Evolutionary conservation across 2,888 invertebrate genomes (phyloP).

Genomic region (Scaptomyza parva): DNA sequence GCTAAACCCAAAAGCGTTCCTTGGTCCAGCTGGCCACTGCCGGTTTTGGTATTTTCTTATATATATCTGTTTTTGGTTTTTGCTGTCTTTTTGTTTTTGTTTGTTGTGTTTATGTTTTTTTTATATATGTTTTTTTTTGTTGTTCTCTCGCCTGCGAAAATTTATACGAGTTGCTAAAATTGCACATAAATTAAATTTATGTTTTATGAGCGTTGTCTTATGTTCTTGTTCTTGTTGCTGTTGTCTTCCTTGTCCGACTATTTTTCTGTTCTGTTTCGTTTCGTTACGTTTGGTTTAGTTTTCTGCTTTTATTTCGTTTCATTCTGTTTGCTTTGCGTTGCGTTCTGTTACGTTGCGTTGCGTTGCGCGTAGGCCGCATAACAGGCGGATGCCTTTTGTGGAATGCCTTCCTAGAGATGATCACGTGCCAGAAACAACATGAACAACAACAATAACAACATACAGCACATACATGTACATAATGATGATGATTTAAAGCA

Average conservation of each 20-base stretch:
- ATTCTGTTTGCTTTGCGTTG: slow-evolving; percentile 8
- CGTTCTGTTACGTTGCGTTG: not conserved
- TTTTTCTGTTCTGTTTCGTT: slow-evolving; percentile 40
- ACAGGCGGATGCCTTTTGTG: not conserved
- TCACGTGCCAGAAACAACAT: slow-evolving; percentile 7
- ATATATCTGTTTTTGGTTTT: slow-evolving; percentile 20
- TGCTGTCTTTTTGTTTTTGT: not conserved
- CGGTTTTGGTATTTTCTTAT: slow-evolving; percentile 57
- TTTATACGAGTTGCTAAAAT: slow-evolving; percentile 81
- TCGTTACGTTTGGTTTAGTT: slow-evolving; percentile 43
- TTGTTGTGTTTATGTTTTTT: slow-evolving; percentile 13
- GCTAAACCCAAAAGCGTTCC: slow-evolving; percentile 36
- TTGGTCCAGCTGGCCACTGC: slow-evolving; percentile 63
- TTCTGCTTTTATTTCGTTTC: slow-evolving; percentile 26
- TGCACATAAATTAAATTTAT: slow-evolving; percentile 81
- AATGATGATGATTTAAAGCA: not conserved
- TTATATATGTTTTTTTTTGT: slow-evolving; percentile 24
- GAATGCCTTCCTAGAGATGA: slow-evolving; percentile 18
- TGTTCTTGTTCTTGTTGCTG: slow-evolving; percentile 46
- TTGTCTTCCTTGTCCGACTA: slow-evolving; percentile 24
- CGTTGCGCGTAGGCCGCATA: slow-evolving; percentile 15
- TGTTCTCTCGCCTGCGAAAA: slow-evolving; percentile 62
- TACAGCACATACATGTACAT: too few species aligned
- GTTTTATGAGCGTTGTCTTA: slow-evolving; percentile 79
- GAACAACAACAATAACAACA: too few species aligned